A percentile compares a stretch with the other conserved stretches of the same genome.
phyloP scores from a whole-genome alignment of 2,113 vertebrate genomes.

The Poecile atricapillus region DNA sequence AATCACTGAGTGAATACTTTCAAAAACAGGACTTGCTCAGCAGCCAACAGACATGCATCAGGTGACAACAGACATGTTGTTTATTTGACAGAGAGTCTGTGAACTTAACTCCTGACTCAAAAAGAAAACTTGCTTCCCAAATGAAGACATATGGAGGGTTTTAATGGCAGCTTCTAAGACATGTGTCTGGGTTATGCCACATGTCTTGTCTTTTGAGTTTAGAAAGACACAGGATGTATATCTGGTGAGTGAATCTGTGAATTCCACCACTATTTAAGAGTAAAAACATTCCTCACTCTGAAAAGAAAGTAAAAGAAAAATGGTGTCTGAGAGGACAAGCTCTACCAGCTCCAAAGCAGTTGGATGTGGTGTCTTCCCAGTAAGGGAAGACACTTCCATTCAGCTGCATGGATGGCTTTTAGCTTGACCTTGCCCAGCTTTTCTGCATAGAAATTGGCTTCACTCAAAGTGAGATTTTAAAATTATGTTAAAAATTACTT shows the following conservation, averaged over 20 bases:
- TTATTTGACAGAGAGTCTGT: slow-evolving; percentile 47
- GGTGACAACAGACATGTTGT: slow-evolving; percentile 29
- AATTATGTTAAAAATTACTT: background rate
- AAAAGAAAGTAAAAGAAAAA: background rate
- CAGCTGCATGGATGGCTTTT: background rate
- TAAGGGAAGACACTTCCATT: background rate
- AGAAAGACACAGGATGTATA: background rate
- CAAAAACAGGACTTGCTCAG: slow-evolving; percentile 51
- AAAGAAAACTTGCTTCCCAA: slow-evolving; percentile 18
- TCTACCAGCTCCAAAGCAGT: background rate
- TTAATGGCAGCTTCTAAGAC: slow-evolving; percentile 27
- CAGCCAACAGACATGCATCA: too few relatives aligned
- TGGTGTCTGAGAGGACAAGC: background rate
- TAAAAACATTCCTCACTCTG: background rate
- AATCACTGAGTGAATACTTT: slow-evolving; percentile 37
- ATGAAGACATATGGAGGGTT: slow-evolving; percentile 16
- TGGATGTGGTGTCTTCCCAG: rapidly evolving
- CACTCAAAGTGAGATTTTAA: background rate
- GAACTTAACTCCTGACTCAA: slow-evolving; percentile 44
- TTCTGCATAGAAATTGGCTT: background rate
- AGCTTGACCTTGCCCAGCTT: background rate
- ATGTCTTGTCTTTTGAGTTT: background rate
- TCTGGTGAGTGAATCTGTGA: background rate
- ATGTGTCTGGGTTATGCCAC: background rate
- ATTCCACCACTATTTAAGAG: background rate